Base-by-base conservation (phyloP, 2,113 vertebrate genomes). In the Pollachius pollachius region DNA sequence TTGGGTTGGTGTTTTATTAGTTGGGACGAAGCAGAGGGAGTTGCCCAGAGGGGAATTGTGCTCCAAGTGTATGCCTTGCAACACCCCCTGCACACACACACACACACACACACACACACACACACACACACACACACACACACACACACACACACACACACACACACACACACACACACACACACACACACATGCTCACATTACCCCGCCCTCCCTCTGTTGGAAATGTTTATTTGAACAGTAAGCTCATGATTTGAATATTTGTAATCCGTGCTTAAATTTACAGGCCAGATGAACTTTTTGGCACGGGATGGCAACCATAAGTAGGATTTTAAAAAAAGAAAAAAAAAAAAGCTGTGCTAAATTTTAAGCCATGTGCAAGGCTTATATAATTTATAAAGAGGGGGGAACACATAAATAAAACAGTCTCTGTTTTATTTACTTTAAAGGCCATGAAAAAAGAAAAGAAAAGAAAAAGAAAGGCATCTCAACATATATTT, bases 171-270 rank as follows among this genome's bases (percentile, higher is more conserved):
- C 34, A 37, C 34, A 37, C 34, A 37, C 34, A 41, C 37, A 41
- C 41, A 48, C 83, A 48, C 41, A 48, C 41, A 48, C 41, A 48
- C 41, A 48, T 13, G 7, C 41, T 48, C 41, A 48, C 41, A 48
- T 48, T 48, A 48, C 41, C 41, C 41, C 41, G 41, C 41, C 41
- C 41, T 48, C 41, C 86, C 92, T 89, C 91, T 87, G 89, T 92
- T 93, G 91, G 91, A 93, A 93, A 93, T 93, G 93, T 94, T 94
- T 94, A 94, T 93, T 93, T 94, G 92, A 94, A 93, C 92, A 94
- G 92, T 94, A 93, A 94, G 92, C 92, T 93, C 92, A 91, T 92
- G 92, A 94, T 94, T 94, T 94, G 92, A 93, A 94, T 94, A 94
- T 93, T 93, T 94, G 92, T 94, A 93, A 94, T 94, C 92, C 92